These are phyloP conservation scores for Physocephala rufipes DNA, from an alignment of 2,888 invertebrate species.

Conservation along the genomic window DNA sequence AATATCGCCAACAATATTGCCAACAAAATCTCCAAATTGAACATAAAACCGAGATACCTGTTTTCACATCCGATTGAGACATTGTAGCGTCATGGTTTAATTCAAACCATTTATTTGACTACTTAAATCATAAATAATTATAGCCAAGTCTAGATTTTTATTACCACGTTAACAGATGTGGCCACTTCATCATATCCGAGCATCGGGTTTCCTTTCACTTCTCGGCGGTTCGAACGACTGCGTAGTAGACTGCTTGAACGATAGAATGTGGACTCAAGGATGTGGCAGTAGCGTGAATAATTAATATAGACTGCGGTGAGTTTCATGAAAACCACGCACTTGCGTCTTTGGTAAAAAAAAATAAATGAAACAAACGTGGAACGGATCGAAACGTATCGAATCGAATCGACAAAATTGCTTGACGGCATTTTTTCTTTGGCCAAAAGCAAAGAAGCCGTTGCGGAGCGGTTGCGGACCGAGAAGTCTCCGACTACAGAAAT, in stretches of 20 bases:
- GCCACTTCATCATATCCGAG: not conserved
- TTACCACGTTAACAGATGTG: constrained; percentile 1
- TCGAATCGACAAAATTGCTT: no score
- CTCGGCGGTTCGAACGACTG: not conserved
- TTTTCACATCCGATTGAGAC: no score
- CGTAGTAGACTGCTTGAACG: no score
- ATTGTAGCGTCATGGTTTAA: not conserved
- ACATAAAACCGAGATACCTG: no score
- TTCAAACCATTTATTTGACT: not conserved
- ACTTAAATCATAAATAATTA: constrained; percentile 5
- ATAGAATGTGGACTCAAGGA: not conserved
- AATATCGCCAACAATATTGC: no score
- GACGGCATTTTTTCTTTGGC: no score
- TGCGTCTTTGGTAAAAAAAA: not conserved
- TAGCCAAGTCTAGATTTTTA: not conserved
- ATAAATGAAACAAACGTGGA: not conserved
- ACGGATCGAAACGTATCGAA: no score
- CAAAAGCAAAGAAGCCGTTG: no score
- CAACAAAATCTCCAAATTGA: no score
- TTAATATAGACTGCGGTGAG: constrained; percentile 14
- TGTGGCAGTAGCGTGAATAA: constrained; percentile 25
- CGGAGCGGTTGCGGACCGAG: no score
- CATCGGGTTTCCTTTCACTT: constrained; percentile 11
- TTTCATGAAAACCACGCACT: constrained; percentile 27
- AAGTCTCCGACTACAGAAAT: not conserved